A percentile compares a stretch with the other conserved stretches of the same genome.
Conservation (phyloP, 2,113 vertebrate genomes). For the Psephotus haematonotus region DNA sequence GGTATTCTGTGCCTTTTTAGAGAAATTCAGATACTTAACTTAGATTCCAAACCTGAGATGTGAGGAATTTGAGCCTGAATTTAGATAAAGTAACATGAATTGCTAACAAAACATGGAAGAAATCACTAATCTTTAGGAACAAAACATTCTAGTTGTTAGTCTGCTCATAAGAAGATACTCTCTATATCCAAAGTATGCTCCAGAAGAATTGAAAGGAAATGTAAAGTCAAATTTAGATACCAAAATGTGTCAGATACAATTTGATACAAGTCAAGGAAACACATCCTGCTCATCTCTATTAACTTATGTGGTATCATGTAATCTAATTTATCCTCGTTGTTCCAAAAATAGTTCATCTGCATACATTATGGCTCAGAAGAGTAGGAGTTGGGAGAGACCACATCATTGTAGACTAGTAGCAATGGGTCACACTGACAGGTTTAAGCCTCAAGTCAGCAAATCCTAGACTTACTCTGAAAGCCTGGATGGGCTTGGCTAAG, state of each 20-base stretch:
- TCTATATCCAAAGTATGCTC: neutral
- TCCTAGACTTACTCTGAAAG: neutral
- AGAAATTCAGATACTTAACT: constrained; percentile 33
- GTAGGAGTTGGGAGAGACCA: neutral
- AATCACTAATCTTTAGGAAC: neutral
- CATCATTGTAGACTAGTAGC: neutral
- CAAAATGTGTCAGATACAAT: neutral
- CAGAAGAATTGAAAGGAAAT: neutral
- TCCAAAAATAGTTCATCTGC: neutral
- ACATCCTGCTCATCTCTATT: neutral
- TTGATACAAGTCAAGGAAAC: neutral
- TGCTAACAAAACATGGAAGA: neutral
- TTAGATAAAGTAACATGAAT: constrained; percentile 5
- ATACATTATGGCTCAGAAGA: neutral
- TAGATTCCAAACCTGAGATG: constrained; percentile 30
- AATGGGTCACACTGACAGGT: neutral
- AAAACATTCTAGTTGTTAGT: constrained; percentile 17
- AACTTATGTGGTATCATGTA: neutral
- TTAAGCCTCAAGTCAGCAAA: neutral
- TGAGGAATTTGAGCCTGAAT: neutral
- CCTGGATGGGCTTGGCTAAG: neutral
- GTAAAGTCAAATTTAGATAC: neutral
- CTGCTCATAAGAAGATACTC: neutral
- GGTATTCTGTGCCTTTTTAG: constrained; percentile 32
- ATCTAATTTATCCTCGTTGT: neutral